Conservation (phyloP, 2,888 invertebrate species). For the Argyresthia albistria region DNA sequence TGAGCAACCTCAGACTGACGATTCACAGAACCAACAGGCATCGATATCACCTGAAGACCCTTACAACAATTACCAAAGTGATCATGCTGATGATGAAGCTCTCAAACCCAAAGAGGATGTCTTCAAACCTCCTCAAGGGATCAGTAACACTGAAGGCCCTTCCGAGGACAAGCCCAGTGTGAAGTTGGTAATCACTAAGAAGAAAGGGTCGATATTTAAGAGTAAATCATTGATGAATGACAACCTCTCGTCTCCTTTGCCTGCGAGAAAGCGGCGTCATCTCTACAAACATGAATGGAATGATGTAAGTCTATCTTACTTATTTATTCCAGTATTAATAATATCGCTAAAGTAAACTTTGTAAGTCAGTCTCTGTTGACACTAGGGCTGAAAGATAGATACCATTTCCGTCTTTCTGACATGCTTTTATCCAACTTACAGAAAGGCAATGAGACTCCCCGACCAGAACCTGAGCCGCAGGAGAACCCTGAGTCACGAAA, state of each 20-base stretch:
- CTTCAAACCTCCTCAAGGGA: constrained; percentile 54
- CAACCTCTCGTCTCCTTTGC: constrained; percentile 61
- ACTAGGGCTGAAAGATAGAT: no score
- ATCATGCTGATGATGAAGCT: constrained; percentile 51
- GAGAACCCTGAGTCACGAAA: constrained; percentile 40
- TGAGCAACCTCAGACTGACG: constrained; percentile 13
- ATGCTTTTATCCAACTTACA: constrained; percentile 19
- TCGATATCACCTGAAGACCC: constrained; percentile 46
- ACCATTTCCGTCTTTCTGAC: no score
- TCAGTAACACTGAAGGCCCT: constrained; percentile 43
- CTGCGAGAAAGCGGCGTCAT: constrained; percentile 81
- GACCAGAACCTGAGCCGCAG: constrained; percentile 43
- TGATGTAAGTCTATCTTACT: constrained; percentile 62
- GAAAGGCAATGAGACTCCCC: constrained; percentile 69
- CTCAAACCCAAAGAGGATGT: constrained; percentile 52
- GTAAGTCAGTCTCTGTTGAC: not conserved
- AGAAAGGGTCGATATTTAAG: constrained; percentile 93
- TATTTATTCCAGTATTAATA: not conserved
- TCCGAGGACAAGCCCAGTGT: constrained; percentile 71
- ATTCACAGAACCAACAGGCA: not conserved
- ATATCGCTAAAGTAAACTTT: constrained; percentile 1
- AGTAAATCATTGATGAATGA: constrained; percentile 81
- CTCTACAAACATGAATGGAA: constrained; percentile 94
- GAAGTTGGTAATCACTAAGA: constrained; percentile 82
- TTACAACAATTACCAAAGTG: constrained; percentile 51